Evolutionary conservation across 2,888 invertebrate species (phyloP), one percentile per base, ranked within the genome.

Genomic region (Drosophila multiciliata): DNA sequence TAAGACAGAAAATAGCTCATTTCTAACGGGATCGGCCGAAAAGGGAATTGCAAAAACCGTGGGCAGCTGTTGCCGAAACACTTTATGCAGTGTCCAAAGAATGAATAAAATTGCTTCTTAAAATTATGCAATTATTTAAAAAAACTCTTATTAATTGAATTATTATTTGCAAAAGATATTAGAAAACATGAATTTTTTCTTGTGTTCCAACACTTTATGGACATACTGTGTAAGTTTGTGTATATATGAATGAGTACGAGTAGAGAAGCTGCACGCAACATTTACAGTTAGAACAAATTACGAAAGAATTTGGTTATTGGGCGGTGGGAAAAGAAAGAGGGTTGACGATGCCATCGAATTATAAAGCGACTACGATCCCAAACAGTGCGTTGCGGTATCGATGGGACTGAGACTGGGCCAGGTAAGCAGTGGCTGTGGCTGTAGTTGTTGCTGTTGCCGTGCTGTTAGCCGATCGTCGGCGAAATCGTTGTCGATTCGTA

Each of bases 241-340:
- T 29, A 23, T 12, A 4, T 32, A 6, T 26, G 7, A 23, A 54
- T 26, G 12, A 6, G 9, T 29, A 38, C 29, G 29, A 29, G 55
- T 38, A 57, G 35, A 40, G 23, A 48, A 38, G 42, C 32, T 42
- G 64, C 79, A 73, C 78, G 75, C 78, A 66, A 71, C 11, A 61
- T 54, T 53, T 62, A 78, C 73, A 68, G 75, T 69, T 73, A 76
- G 68, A 79, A 75, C 33, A 38, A 59, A 76, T 79, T 64, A 69
- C 69, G 73, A 65, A 76, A 70, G 67, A 76, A 29, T n/a, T 40
- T n/a, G 40, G 35, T 9, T 15, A 15, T 45, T 8, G 40, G 32
- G 45, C 23, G 3, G 15, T 11, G 23, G 48, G 55, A 17, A 32
- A 40, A 45, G 62, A 29, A 23, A 7, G 45, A 23, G 23, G 45